Evolutionary conservation across 2,113 vertebrate genomes (phyloP), one percentile per base, ranked within the genome.

Genomic region (Limnothrissa miodon): DNA sequence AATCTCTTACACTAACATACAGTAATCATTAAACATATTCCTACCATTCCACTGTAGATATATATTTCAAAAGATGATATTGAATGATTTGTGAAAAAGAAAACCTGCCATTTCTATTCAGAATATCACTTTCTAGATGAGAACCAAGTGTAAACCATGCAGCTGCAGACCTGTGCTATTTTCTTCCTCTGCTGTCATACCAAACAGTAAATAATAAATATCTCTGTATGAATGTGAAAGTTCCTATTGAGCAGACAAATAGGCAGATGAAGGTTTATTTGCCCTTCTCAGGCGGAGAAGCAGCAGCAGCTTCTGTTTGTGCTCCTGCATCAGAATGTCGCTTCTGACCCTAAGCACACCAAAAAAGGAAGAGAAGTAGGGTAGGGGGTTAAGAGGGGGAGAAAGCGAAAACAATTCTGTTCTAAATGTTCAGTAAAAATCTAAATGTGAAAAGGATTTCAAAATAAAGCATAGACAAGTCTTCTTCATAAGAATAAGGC

Each of bases 321-420:
- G 98, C 96, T 56, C 95, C 95, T 0, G 96, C 96, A 0, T 99
- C 98, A 88, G 92, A 95, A 89, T 94, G 96, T 88, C 95, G 96
- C 89, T 97, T 99, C 88, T 96, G 95, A 48, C 96, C 93, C 98
- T 99, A 94, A 87, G 81, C 83, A 17, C 45, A 88, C 39, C 29
- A 74, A 36, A 74, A 36, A 33, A 74, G 29, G 29, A 13, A 39
- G 29, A 62, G n/a, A 59, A 29, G 59, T 29, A 3, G n/a, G 59
- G 29, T 36, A 25, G 59, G 2, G n/a, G 23, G n/a, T 23, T 7
- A 0, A 8, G 59, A 6, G 53, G 19, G 53, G 3, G 33, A 29
- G 17, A 11, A 33, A 74, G 29, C 1, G 13, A 39, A 74, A 33
- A 74, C 2, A 17, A 74, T 74, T 62, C 59, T 29, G n/a, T 25